These are phyloP conservation scores for Papilio machaon DNA, from an alignment of 1,140 invertebrate species.

Conservation along the genomic window DNA sequence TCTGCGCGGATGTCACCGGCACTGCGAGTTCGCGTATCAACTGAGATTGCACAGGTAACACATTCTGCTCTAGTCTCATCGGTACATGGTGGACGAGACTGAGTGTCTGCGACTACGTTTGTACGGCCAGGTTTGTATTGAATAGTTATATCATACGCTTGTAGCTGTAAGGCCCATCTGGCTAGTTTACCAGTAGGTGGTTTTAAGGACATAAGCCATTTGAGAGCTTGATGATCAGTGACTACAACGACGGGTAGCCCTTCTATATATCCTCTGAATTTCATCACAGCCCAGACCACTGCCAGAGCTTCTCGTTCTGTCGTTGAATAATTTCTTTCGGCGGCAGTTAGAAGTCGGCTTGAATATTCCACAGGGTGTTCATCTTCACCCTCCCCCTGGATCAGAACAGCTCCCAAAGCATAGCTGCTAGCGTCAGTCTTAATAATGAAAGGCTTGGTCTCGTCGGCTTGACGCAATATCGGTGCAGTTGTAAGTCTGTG, in stretches of 20 bases:
- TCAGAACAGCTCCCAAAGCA: conserved; percentile 59
- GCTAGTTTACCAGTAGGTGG: conserved; percentile 60
- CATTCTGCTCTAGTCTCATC: conserved; percentile 7
- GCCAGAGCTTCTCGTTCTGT: conserved; percentile 79
- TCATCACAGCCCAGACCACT: conserved; percentile 72
- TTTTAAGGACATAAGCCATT: conserved; percentile 74
- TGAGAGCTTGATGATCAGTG: conserved; percentile 80
- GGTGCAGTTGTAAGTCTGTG: conserved; percentile 32
- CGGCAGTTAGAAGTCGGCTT: conserved; percentile 56
- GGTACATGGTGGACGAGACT: conserved; percentile 38
- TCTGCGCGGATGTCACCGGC: conserved; percentile 32
- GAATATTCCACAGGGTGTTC: conserved; percentile 75
- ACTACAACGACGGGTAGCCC: conserved; percentile 64
- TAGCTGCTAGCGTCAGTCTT: conserved; percentile 60
- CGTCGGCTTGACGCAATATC: conserved; percentile 49
- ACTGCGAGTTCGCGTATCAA: conserved; percentile 25
- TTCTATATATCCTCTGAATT: conserved; percentile 67
- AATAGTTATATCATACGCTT: conserved; percentile 41
- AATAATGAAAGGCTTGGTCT: conserved; percentile 47
- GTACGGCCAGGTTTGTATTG: conserved; percentile 45
- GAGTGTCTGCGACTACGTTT: conserved; percentile 46
- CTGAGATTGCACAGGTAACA: not conserved
- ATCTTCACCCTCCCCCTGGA: conserved; percentile 59
- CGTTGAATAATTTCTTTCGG: conserved; percentile 75
- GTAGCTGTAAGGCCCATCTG: conserved; percentile 42